phyloP scores from a whole-genome alignment of 2,113 vertebrate species.

The Collichthys lucidus region DNA sequence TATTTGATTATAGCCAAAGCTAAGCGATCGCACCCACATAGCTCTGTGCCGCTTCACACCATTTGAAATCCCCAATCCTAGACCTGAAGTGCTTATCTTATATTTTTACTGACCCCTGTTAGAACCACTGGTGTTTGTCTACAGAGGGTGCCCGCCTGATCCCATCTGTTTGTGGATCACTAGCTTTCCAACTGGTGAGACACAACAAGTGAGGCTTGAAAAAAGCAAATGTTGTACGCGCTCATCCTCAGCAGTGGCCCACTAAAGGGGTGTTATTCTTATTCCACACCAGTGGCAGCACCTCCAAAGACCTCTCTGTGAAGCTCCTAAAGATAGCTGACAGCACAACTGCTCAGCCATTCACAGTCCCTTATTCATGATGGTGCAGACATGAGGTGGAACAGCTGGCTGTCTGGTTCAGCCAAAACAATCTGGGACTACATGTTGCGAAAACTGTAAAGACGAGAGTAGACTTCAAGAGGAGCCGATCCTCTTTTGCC shows the following conservation, averaged over 20 bases:
- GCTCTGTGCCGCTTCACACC: no score
- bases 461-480: conserved; percentile 4
- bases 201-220: conserved; percentile 17
- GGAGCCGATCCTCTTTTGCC: background rate
- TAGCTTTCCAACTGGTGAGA: conserved; percentile 28
- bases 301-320: conserved; percentile 24
- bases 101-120: background rate
- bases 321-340: conserved; percentile 37
- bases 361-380: conserved; percentile 50
- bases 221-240: conserved; percentile 10
- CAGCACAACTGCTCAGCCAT: conserved; percentile 26
- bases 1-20: no score
- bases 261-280: background rate
- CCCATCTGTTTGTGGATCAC: conserved; percentile 41
- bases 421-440: conserved; percentile 49
- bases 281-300: conserved; percentile 3
- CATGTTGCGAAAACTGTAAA: conserved; percentile 34
- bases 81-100: background rate
- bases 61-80: background rate
- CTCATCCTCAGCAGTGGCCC: conserved; percentile 3
- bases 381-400: conserved; percentile 45
- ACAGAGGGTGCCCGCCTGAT: background rate
- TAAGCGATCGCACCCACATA: no score
- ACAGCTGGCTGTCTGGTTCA: conserved; percentile 58
- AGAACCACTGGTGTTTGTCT: background rate